Percentiles rank a stretch among this genome's conserved stretches.
Evolutionary conservation across 2,797 vertebrate species (phyloP).

Genomic region (Karalla daura): DNA sequence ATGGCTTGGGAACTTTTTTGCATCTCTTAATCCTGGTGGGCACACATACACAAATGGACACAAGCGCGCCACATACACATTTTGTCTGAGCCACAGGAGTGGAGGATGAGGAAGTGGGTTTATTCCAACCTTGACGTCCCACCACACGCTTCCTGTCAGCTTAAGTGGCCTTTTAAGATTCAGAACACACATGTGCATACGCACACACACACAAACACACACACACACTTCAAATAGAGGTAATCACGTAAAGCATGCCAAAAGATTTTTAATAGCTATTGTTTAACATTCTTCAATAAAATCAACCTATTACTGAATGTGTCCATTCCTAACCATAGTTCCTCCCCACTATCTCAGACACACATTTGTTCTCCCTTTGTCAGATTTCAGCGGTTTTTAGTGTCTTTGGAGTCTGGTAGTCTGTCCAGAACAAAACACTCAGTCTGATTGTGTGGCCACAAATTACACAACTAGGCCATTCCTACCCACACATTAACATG

Average conservation of each 20-base stretch:
- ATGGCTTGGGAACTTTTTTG: no score
- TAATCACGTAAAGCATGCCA: constrained; percentile 26
- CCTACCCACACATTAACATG: no score
- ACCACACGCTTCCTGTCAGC: constrained; percentile 80
- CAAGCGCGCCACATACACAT: constrained; percentile 21
- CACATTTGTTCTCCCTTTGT: no score
- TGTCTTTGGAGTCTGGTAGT: no score
- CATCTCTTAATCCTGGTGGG: neutral
- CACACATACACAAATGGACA: constrained; percentile 36
- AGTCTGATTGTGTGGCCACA: no score
- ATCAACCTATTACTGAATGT: neutral
- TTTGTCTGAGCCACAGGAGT: constrained; percentile 67
- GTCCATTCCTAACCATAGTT: neutral
- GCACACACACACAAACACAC: neutral
- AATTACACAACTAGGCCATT: no score
- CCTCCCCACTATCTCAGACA: neutral
- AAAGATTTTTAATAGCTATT: neutral
- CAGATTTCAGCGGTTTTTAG: no score
- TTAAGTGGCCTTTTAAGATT: constrained; percentile 65
- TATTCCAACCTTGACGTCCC: constrained; percentile 76
- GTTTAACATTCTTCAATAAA: neutral
- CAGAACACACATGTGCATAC: neutral
- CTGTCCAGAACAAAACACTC: no score
- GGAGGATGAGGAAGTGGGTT: constrained; percentile 81
- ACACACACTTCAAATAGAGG: neutral